phyloP scores from a whole-genome alignment of 92 coral and sea anemone genomes.

The Montipora capitata region DNA sequence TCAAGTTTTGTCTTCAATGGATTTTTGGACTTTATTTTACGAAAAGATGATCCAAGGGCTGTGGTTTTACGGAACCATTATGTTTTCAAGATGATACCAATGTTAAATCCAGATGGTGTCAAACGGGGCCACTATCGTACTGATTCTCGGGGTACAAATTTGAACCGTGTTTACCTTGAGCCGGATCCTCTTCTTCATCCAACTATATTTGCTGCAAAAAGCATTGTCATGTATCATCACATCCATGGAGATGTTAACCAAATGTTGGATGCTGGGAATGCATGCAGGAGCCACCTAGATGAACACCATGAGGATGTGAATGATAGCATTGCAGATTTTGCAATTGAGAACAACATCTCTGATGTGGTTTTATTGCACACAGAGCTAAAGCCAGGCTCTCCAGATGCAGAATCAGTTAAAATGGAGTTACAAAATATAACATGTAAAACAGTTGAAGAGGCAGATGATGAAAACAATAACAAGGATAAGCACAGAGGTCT shows the following conservation, averaged over 20 bases:
- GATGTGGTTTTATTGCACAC: neutral
- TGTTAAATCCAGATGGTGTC: slow-evolving; percentile 99
- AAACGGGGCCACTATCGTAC: slow-evolving; percentile 97
- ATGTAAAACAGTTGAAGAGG: neutral
- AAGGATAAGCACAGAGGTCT: neutral
- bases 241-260: slow-evolving; percentile 14
- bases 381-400: slow-evolving; percentile 53
- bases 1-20: slow-evolving; percentile 99
- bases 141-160: slow-evolving; percentile 93
- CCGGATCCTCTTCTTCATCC: slow-evolving; percentile 93
- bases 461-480: slow-evolving; percentile 39
- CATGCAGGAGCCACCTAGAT: slow-evolving; percentile 43
- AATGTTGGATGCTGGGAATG: neutral
- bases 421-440: slow-evolving; percentile 27
- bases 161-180: slow-evolving; percentile 94
- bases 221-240: slow-evolving; percentile 85
- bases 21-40: slow-evolving; percentile 89
- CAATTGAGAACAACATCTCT: slow-evolving; percentile 1
- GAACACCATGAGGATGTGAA: slow-evolving; percentile 3
- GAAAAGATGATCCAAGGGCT: slow-evolving; percentile 93
- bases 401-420: slow-evolving; percentile 57
- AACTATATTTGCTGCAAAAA: slow-evolving; percentile 90
- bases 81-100: slow-evolving; percentile 94
- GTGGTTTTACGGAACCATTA: slow-evolving; percentile 84
- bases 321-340: neutral